These are phyloP conservation scores for Papilio xuthus DNA, from an alignment of 1,140 invertebrate genomes.

Conservation along the genomic window DNA sequence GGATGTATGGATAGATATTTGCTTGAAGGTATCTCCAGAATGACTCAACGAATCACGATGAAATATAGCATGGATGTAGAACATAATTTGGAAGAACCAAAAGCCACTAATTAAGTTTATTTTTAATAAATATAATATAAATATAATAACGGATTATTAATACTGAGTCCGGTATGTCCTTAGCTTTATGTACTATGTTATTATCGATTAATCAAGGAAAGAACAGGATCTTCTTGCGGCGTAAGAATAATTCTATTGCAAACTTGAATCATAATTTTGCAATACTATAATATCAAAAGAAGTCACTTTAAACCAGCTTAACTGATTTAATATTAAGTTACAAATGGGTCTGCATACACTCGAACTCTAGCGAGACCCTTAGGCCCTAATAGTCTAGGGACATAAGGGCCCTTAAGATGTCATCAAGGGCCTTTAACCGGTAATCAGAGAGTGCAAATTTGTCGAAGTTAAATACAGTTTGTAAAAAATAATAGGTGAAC, in stretches of 20 bases:
- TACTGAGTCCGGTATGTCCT: neutral
- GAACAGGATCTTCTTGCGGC: constrained; percentile 19
- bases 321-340: neutral
- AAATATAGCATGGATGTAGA: too few species aligned
- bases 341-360: neutral
- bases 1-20: too few species aligned
- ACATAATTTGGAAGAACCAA: too few species aligned
- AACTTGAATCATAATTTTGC: neutral
- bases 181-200: constrained; percentile 15
- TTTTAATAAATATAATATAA: too few species aligned
- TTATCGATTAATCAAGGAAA: constrained; percentile 19
- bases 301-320: neutral
- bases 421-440: neutral
- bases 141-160: too few species aligned
- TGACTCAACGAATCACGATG: too few species aligned
- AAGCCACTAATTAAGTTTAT: too few species aligned
- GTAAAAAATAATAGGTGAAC: neutral
- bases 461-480: neutral
- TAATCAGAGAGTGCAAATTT: neutral
- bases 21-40: too few species aligned
- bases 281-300: neutral
- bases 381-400: too few species aligned
- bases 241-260: constrained; percentile 13
- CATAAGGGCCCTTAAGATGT: neutral
- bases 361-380: neutral